These are phyloP conservation scores for Galerucella pusilla DNA, from an alignment of 2,888 invertebrate species.

Conservation along the genomic window DNA sequence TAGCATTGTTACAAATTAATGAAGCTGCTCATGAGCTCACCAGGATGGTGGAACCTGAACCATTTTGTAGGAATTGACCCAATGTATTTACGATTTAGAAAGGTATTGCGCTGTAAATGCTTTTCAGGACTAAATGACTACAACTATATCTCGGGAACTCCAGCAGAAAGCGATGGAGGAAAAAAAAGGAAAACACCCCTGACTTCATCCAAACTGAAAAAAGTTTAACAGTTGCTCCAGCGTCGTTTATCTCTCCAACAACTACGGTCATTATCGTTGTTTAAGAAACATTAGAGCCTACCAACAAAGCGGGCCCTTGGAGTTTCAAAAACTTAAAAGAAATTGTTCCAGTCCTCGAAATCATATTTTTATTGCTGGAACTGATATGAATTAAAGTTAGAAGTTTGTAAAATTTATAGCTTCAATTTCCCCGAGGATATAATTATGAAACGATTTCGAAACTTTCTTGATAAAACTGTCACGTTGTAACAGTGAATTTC, in stretches of 20 bases:
- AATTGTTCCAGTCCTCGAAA: conserved; percentile 30
- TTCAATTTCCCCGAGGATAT: conserved; percentile 53
- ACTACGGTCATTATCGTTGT: background rate
- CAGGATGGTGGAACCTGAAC: no score
- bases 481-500: conserved; percentile 40
- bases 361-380: conserved; percentile 38
- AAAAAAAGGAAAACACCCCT: background rate
- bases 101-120: no score
- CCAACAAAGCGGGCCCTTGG: background rate
- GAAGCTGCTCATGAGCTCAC: no score
- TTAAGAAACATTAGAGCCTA: background rate
- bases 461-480: conserved; percentile 52
- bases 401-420: conserved; percentile 51
- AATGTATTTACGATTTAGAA: no score
- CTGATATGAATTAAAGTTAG: conserved; percentile 45
- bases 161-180: background rate
- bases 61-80: no score
- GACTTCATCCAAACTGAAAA: background rate
- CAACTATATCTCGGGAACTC: no score
- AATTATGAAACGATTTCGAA: conserved; percentile 51
- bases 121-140: no score
- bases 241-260: background rate
- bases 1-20: no score
- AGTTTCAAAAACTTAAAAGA: conserved; percentile 12
- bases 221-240: background rate